A percentile compares a stretch with the other conserved stretches of the same genome.
Evolutionary conservation across 1,140 invertebrate species (phyloP).

Genomic region (Antheraea pernyi): DNA sequence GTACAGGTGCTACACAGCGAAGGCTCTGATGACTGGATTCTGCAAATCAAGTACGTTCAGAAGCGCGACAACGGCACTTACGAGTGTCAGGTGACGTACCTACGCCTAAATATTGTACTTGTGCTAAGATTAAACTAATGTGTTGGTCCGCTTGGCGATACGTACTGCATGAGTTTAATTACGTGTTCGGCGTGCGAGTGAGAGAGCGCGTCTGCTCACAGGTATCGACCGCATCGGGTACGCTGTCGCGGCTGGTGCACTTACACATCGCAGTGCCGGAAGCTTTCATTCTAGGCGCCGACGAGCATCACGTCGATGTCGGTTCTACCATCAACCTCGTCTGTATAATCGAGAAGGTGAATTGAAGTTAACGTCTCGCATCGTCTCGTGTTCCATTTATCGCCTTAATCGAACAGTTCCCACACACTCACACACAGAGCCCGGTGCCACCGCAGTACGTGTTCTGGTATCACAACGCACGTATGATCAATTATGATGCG

Average conservation of each 20-base stretch:
- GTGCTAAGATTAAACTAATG: not conserved
- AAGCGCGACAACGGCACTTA: slow-evolving; percentile 95
- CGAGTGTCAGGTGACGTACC: slow-evolving; percentile 91
- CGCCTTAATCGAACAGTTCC: too few species aligned
- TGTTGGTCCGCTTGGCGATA: not conserved
- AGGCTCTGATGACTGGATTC: slow-evolving; percentile 88
- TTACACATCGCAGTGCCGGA: slow-evolving; percentile 92
- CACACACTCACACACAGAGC: slow-evolving; percentile 82
- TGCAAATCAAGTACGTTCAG: slow-evolving; percentile 96
- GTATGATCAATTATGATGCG: slow-evolving; percentile 95
- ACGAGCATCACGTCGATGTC: slow-evolving; percentile 93
- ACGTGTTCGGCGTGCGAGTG: not conserved
- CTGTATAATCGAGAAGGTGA: slow-evolving; percentile 95
- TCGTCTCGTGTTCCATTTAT: not conserved
- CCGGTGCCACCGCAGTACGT: slow-evolving; percentile 93
- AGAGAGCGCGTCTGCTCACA: slow-evolving; percentile 53
- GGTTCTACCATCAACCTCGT: slow-evolving; percentile 93
- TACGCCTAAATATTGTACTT: not conserved
- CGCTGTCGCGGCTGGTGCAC: slow-evolving; percentile 92
- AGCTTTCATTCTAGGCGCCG: slow-evolving; percentile 91
- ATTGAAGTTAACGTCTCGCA: not conserved
- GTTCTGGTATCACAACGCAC: slow-evolving; percentile 94
- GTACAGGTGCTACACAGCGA: slow-evolving; percentile 79
- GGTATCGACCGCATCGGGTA: slow-evolving; percentile 90
- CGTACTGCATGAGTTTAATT: not conserved